A percentile compares a stretch with the other conserved stretches of the same genome.
phyloP scores from a whole-genome alignment of 1,140 invertebrate species.

The Doryteuthis pealeii region DNA sequence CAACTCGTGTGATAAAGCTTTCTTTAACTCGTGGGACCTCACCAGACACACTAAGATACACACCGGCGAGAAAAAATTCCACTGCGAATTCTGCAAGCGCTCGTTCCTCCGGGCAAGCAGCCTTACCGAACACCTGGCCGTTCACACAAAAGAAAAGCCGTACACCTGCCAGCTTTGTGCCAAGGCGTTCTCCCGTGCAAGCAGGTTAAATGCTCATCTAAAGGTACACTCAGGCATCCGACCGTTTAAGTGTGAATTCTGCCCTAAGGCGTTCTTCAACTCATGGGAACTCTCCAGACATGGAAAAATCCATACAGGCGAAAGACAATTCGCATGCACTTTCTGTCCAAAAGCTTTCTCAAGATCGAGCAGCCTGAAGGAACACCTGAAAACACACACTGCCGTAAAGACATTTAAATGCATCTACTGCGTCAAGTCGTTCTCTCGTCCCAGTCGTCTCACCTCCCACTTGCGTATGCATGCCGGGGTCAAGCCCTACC shows the following conservation, averaged over 20 bases:
- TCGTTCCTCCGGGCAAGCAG: constrained; percentile 58
- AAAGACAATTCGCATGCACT: constrained; percentile 32
- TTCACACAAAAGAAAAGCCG: constrained; percentile 22
- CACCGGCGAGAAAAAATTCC: constrained; percentile 59
- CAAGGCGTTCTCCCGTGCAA: background rate
- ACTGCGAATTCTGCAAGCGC: constrained; percentile 55
- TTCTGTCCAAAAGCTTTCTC: constrained; percentile 32
- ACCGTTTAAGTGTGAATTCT: constrained; percentile 4
- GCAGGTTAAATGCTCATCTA: background rate
- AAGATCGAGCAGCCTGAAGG: constrained; percentile 59
- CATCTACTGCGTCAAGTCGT: constrained; percentile 28
- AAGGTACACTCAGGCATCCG: background rate
- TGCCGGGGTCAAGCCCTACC: background rate
- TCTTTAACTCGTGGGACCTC: constrained; percentile 57
- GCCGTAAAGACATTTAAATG: constrained; percentile 36
- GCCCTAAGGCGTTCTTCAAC: background rate
- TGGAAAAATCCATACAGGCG: constrained; percentile 32
- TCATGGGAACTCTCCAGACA: constrained; percentile 27
- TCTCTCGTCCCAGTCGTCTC: constrained; percentile 1
- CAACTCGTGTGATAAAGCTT: constrained; percentile 50
- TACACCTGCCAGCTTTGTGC: constrained; percentile 63
- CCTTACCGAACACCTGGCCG: constrained; percentile 47
- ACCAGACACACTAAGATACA: constrained; percentile 56
- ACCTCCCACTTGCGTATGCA: background rate
- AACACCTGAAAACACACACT: constrained; percentile 66